A percentile compares a stretch with the other conserved stretches of the same genome.
These are phyloP conservation scores for Germaria angustata DNA, from an alignment of 2,888 invertebrate genomes.

Conservation along the genomic window DNA sequence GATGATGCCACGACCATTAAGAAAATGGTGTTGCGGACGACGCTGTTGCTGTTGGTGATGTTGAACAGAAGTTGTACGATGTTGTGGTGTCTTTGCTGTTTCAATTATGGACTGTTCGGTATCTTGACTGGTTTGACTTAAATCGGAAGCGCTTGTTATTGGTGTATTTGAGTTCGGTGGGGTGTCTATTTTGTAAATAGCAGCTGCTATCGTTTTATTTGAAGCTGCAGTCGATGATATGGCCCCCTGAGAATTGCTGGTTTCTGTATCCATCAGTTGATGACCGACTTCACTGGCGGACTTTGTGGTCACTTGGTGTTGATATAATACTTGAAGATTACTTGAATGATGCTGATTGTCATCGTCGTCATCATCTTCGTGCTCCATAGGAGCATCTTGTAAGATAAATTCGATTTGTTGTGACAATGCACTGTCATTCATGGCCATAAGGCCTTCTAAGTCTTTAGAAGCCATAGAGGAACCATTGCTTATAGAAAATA, in stretches of 20 bases:
- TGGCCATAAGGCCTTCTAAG: slow-evolving; percentile 78
- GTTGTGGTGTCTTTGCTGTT: slow-evolving; percentile 42
- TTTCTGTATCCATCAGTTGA: slow-evolving; percentile 55
- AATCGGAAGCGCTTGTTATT: slow-evolving; percentile 73
- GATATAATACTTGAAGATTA: slow-evolving; percentile 61
- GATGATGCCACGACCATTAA: slow-evolving; percentile 76
- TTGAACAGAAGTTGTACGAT: slow-evolving; percentile 50
- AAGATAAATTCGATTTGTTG: slow-evolving; percentile 80
- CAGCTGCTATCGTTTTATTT: slow-evolving; percentile 55
- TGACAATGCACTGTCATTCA: slow-evolving; percentile 79
- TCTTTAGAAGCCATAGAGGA: slow-evolving; percentile 71
- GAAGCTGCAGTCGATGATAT: slow-evolving; percentile 64
- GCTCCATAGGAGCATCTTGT: slow-evolving; percentile 79
- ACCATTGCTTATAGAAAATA: slow-evolving; percentile 68
- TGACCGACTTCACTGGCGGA: slow-evolving; percentile 34
- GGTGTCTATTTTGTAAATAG: slow-evolving; percentile 69
- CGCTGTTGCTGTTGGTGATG: slow-evolving; percentile 67
- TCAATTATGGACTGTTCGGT: slow-evolving; percentile 48
- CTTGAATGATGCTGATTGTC: slow-evolving; percentile 68
- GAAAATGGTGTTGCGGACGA: slow-evolving; percentile 71
- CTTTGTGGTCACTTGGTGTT: slow-evolving; percentile 56
- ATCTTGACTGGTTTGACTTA: slow-evolving; percentile 68
- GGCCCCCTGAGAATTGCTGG: slow-evolving; percentile 66
- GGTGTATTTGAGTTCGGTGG: slow-evolving; percentile 74
- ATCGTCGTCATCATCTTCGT: slow-evolving; percentile 71